Evolutionary conservation across 2,113 vertebrate species (phyloP).

Genomic region (Sphyrna mokarran): DNA sequence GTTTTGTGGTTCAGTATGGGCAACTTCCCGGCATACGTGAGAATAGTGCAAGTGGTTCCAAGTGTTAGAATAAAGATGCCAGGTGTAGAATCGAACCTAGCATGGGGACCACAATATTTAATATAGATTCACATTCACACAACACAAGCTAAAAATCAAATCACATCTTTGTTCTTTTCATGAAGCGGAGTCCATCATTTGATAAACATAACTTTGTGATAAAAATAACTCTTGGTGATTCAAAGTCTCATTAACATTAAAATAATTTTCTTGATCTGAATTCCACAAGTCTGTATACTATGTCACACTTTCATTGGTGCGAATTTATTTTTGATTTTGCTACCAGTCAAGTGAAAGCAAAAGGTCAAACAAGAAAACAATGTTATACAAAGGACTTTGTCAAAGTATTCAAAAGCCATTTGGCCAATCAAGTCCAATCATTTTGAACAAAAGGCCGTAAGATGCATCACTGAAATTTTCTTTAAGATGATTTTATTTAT

Average conservation of each 20-base stretch:
- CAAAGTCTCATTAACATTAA: background rate
- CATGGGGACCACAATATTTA: background rate
- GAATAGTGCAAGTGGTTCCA: background rate
- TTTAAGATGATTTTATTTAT: background rate
- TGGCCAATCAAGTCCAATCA: background rate
- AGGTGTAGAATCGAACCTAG: background rate
- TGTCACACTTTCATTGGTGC: background rate
- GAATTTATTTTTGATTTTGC: background rate
- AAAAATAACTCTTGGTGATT: background rate
- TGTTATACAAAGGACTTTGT: background rate
- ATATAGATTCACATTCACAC: background rate
- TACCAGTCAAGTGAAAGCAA: background rate
- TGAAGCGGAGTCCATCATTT: background rate
- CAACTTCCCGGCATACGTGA: background rate
- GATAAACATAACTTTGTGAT: too few species aligned
- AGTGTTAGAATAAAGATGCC: background rate
- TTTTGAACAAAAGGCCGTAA: background rate
- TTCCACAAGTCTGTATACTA: background rate
- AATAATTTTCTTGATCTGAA: background rate
- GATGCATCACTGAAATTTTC: background rate
- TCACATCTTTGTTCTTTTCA: background rate
- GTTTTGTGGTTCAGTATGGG: too few species aligned
- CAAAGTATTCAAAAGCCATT: background rate
- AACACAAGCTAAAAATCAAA: background rate
- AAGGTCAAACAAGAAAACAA: background rate